Evolutionary conservation across 1,140 invertebrate species (phyloP).

Genomic region (Panagrolaimus sp.): DNA sequence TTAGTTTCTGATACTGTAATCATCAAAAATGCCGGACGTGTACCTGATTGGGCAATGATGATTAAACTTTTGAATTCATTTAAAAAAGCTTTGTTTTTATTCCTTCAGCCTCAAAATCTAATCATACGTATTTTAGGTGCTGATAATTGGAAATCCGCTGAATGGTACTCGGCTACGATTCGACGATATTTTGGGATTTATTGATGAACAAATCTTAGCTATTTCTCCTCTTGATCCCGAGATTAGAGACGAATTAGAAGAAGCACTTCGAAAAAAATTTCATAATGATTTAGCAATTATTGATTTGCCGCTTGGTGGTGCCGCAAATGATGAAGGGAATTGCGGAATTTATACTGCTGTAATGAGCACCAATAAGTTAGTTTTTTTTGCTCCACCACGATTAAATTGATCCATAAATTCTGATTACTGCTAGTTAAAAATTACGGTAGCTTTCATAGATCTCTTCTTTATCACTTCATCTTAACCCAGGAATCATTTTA

Average conservation of each 20-base stretch:
- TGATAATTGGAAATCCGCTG: conserved; percentile 27
- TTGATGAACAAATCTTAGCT: conserved; percentile 42
- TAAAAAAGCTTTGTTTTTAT: conserved; percentile 38
- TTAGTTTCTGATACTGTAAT: conserved; percentile 35
- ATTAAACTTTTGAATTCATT: conserved; percentile 45
- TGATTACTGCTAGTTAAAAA: too few species aligned
- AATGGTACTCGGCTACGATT: conserved; percentile 26
- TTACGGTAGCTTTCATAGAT: too few species aligned
- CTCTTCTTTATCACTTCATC: neutral
- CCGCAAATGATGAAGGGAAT: conserved; percentile 34
- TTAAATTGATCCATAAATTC: too few species aligned
- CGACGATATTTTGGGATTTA: conserved; percentile 43
- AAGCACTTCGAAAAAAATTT: conserved; percentile 30
- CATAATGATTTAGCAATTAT: conserved; percentile 35
- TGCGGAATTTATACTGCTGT: conserved; percentile 47
- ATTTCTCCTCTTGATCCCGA: conserved; percentile 31
- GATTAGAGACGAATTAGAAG: conserved; percentile 26
- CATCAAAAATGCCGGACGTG: conserved; percentile 23
- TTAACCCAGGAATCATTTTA: neutral
- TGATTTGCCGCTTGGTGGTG: conserved; percentile 33
- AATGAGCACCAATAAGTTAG: conserved; percentile 44
- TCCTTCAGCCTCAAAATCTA: conserved; percentile 11
- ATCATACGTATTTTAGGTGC: conserved; percentile 25
- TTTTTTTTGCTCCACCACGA: too few species aligned
- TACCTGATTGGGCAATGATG: conserved; percentile 44